These are phyloP conservation scores for Styela clava DNA, from an alignment of 23 tunicate species.

Conservation along the genomic window DNA sequence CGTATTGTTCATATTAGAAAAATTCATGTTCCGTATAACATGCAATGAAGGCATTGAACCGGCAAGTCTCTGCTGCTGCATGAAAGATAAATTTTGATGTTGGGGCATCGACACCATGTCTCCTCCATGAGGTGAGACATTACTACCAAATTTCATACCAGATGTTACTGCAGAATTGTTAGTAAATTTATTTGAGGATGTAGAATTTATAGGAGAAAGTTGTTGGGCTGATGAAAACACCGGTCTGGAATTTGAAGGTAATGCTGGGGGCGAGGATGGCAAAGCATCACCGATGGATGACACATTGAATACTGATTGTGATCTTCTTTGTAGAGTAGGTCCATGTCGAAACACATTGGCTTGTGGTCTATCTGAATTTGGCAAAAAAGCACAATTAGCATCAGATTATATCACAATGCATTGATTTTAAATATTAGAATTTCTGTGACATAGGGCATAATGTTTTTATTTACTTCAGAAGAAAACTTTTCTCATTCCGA, in stretches of 20 bases:
- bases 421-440: too few species aligned
- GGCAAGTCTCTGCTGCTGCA: constrained; percentile 33
- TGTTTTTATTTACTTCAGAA: too few species aligned
- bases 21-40: constrained; percentile 23
- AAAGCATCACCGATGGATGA: constrained; percentile 1
- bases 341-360: constrained; percentile 61
- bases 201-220: background rate
- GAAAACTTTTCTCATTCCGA: too few species aligned
- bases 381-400: background rate
- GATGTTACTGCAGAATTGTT: constrained; percentile 4
- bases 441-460: too few species aligned
- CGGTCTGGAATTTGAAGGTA: constrained; percentile 3
- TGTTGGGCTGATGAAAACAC: constrained; percentile 7
- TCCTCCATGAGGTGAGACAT: background rate
- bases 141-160: background rate
- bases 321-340: constrained; percentile 76
- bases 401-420: background rate
- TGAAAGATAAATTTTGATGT: constrained; percentile 20
- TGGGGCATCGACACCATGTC: constrained; percentile 6
- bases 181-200: constrained; percentile 2
- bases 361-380: constrained; percentile 13
- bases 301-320: constrained; percentile 44
- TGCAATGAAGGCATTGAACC: constrained; percentile 79
- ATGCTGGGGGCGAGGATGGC: constrained; percentile 12
- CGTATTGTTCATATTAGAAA: constrained; percentile 4